These are phyloP conservation scores for Elephas maximus DNA, from an alignment of 2,113 vertebrate genomes.

Conservation along the genomic window DNA sequence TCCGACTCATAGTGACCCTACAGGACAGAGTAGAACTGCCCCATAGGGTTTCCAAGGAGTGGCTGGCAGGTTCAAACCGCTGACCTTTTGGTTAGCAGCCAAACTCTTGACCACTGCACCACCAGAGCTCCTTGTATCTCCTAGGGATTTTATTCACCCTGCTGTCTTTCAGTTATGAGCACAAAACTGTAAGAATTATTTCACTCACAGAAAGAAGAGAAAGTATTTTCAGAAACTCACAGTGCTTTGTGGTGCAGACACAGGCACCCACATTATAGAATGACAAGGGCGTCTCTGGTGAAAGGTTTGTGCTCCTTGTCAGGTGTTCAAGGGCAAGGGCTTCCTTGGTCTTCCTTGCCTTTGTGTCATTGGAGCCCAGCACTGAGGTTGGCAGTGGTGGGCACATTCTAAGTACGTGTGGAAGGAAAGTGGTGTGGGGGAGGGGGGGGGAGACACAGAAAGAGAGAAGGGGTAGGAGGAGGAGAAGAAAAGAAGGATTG, in stretches of 20 bases:
- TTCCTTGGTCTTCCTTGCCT: neutral
- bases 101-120: no score
- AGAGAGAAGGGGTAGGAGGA: accelerated
- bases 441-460: accelerated
- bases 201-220: neutral
- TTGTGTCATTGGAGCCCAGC: neutral
- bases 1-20: no score
- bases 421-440: neutral
- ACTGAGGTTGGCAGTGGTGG: accelerated
- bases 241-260: neutral
- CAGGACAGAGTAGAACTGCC: no score
- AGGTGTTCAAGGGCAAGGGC: neutral
- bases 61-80: no score
- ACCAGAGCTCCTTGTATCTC: no score
- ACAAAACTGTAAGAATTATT: neutral
- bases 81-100: no score
- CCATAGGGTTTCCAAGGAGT: no score
- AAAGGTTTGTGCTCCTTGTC: accelerated
- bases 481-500: no score
- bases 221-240: neutral
- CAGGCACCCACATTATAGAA: accelerated
- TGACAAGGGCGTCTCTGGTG: accelerated
- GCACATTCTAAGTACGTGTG: neutral
- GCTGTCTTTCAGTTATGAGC: neutral
- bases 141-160: accelerated